Evolutionary conservation across 1,140 invertebrate species (phyloP), one percentile per base, ranked within the genome.

Genomic region (Drosophila ohnishii): DNA sequence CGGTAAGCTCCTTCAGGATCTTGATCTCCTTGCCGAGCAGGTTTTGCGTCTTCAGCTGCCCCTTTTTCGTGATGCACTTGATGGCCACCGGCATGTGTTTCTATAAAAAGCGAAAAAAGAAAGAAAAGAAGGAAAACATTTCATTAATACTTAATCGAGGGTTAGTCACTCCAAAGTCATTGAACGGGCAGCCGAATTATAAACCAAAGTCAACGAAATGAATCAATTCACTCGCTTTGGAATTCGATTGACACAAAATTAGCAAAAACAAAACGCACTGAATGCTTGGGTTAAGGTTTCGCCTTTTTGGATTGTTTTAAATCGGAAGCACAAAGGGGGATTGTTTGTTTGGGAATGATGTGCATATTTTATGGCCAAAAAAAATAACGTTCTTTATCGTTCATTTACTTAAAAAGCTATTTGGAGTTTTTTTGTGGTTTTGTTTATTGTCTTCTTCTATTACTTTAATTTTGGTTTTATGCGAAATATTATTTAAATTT

Each of bases 11-110:
- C 95, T 99, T 98, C 35, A 99, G 93, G 90, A 99, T 99, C 93
- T 99, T 99, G 50, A 99, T 99, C 94, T 99, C 99, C 91, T 99
- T 99, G 50, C 97, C 97, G 5, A 99, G 94, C 67, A 99, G 94
- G 92, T 97, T 98, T 92, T 99, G 98, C 30, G 98, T 98, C 92
- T 99, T 99, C 44, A 97, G 96, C 65, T 99, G 94, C 90, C 97
- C 99, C 92, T 99, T 99, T 93, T 99, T 99, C 14, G 97, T 97
- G 50, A 99, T 98, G 91, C 97, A 96, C 93, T 99, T 99, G 48
- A 99, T 98, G 50, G 98, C 98, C 57, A 99, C 98, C 13, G 96
- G 95, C 77, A 95, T 94, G 80, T 96, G 90, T 93, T 96, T 96
- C 98, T 99, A 93, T 42, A 95, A 95, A 71, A 73, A 14, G 3